Evolutionary conservation across 2,888 invertebrate species (phyloP).

Genomic region (Drosophila imparisetae): DNA sequence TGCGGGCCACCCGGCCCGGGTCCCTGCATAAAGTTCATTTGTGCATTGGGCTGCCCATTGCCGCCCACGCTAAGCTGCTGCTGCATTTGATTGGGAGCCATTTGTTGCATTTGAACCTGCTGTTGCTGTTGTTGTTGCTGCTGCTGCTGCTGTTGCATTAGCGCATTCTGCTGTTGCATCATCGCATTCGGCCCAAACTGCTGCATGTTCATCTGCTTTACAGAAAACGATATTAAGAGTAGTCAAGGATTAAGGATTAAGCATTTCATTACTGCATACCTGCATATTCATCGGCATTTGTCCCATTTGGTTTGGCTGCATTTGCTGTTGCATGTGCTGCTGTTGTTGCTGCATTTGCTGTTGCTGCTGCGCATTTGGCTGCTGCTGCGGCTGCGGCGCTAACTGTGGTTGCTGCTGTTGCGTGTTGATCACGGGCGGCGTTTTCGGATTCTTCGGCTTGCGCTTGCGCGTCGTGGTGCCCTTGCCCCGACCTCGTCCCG

Average conservation of each 20-base stretch:
- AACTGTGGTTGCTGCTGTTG: slow-evolving; percentile 83
- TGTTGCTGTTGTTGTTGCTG: slow-evolving; percentile 77
- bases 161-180: slow-evolving; percentile 60
- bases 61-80: slow-evolving; percentile 80
- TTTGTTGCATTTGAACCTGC: slow-evolving; percentile 82
- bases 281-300: slow-evolving; percentile 85
- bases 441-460: slow-evolving; percentile 85
- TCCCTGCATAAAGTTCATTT: slow-evolving; percentile 83
- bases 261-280: slow-evolving; percentile 53
- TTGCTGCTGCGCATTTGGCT: slow-evolving; percentile 82
- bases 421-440: slow-evolving; percentile 82
- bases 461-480: slow-evolving; percentile 83
- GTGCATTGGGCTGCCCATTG: slow-evolving; percentile 81
- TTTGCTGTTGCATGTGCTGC: slow-evolving; percentile 81
- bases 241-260: neutral
- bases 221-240: neutral
- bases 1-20: slow-evolving; percentile 70
- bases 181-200: slow-evolving; percentile 82
- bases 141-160: slow-evolving; percentile 85
- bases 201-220: slow-evolving; percentile 84
- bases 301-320: slow-evolving; percentile 82
- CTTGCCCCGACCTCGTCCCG: slow-evolving; percentile 83
- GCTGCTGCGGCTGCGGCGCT: slow-evolving; percentile 70
- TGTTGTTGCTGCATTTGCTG: slow-evolving; percentile 84
- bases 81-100: slow-evolving; percentile 79